Evolutionary conservation across 2,797 vertebrate species (phyloP), one percentile per base, ranked within the genome.

Genomic region (Erethizon dorsatum): DNA sequence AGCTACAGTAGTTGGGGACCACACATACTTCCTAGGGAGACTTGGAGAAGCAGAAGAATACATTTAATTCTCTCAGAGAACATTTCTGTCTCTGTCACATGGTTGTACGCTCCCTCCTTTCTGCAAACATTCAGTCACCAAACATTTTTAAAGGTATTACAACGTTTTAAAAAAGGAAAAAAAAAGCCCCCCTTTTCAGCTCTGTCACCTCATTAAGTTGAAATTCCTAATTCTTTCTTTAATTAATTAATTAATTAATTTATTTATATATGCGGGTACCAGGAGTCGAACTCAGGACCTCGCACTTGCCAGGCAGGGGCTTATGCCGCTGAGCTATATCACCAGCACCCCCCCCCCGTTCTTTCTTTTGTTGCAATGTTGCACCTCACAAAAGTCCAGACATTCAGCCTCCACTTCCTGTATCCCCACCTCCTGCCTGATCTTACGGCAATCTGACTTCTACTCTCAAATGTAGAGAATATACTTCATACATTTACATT

Each of bases 151-250:
- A 97, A 84, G 63, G 59, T 17, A 69, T 37, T 65, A 15, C 11
- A 69, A 11, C 78, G 12, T 79, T 85, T 12, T 33, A n/a, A 78
- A 37, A 37, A 8, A 41, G n/a, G 11, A 7, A 11, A 85, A 52
- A 52, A 50, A 59, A 54, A 50, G 14, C 47, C 15, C 5, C 12
- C 28, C 63, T 91, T 69, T 88, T 75, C 31, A 85, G 37, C 31
- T 10, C 12, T 79, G 17, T 89, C 80, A 94, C 45, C 41, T 93
- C 52, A 50, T 52, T 88, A 88, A 95, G 28, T 85, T 84, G 84
- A 93, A 91, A 63, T 93, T 50, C 13, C 37, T 50, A 33, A 61
- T 73, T 86, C 37, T 90, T 95, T 67, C 59, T 45, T 93, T 78
- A 41, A 41, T 41, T 41, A 41, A 41, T 41, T 41, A 41, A 41